A percentile compares a stretch with the other conserved stretches of the same genome.
Evolutionary conservation across 2,797 vertebrate species (phyloP).

Genomic region (Micropoecilia bifurca): DNA sequence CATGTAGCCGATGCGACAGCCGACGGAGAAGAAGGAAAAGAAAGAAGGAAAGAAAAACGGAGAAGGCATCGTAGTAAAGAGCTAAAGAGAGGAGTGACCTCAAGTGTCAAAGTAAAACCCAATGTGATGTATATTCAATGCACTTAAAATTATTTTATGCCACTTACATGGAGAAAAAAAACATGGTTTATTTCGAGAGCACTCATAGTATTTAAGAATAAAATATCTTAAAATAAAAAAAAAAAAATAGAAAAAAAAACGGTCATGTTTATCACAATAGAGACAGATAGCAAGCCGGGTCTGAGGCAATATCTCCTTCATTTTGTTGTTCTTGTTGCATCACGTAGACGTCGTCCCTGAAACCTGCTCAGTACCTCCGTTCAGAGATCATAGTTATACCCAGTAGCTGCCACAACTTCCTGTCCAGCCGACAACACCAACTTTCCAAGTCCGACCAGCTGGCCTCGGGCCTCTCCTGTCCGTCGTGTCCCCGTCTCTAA

Average conservation of each 20-base stretch:
- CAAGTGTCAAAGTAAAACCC: slow-evolving; percentile 76
- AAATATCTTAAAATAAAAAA: slow-evolving; percentile 57
- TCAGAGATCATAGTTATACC: slow-evolving; percentile 63
- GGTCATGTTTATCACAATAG: slow-evolving; percentile 74
- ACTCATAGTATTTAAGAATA: slow-evolving; percentile 82
- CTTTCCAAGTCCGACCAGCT: slow-evolving; percentile 71
- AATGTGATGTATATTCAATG: slow-evolving; percentile 79
- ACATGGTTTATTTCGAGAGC: slow-evolving; percentile 79
- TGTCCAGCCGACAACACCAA: slow-evolving; percentile 65
- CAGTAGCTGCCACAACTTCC: slow-evolving; percentile 71
- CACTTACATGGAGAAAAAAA: slow-evolving; percentile 62
- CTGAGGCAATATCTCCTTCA: slow-evolving; percentile 81
- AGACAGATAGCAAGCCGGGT: slow-evolving; percentile 78
- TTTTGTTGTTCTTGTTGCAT: slow-evolving; percentile 79
- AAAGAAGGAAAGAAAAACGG: slow-evolving; percentile 4
- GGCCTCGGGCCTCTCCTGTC: slow-evolving; percentile 71
- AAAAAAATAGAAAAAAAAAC: slow-evolving; percentile 76
- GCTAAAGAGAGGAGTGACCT: slow-evolving; percentile 55
- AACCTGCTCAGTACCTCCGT: slow-evolving; percentile 63
- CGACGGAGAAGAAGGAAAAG: slow-evolving; percentile 43
- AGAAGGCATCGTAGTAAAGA: slow-evolving; percentile 54
- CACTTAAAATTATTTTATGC: slow-evolving; percentile 80
- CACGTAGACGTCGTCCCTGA: slow-evolving; percentile 71
- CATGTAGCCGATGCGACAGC: slow-evolving; percentile 76
- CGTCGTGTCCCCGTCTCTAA: slow-evolving; percentile 63